Base-by-base conservation (phyloP, 1,140 invertebrate species). In the Polyergus mexicanus region DNA sequence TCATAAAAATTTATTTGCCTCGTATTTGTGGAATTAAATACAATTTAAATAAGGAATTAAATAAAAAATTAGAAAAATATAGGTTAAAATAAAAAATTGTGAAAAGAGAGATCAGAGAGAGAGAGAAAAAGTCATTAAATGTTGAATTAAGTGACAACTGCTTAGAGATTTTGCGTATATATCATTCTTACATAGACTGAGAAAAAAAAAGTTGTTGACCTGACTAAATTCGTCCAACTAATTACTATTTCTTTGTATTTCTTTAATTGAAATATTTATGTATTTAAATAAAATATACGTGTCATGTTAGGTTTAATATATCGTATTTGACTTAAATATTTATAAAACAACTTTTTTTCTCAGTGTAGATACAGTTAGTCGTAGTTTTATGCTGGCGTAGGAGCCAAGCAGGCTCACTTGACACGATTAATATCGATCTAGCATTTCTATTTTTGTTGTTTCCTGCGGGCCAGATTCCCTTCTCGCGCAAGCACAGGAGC, bases 391-490 rank as follows among this genome's bases (percentile, higher is more conserved):
- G 16, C 80, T 89, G 76, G 76, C 60, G 87, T 89, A 86, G 85
- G 90, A 91, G 86, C 89, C 66, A 68, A 91, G 90, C 68, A 81
- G 63, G 83, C 87, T 91, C 89, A 93, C 94, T 94, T 94, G 93
- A 94, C 93, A 94, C 93, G 91, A 94, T 94, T 94, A 92, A 89
- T 94, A 94, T 94, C 93, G 93, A 94, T 87, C 47, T 93, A 87
- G 65, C 32, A 80, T 94, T 94, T 94, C 93, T 94, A 94, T 94
- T 94, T 94, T 93, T 93, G 91, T 88, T 87, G 72, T 84, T 69
- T 89, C 72, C 28, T 11, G 22, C 22, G 35, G 54, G 32, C 4
- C 60, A 32, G 13, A 47, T 25, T 84, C 44, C n/a, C 41, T 13
- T 75, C 22, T 76, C 47, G 13, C 10, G 8, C n/a, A 44, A 65